phyloP scores from a whole-genome alignment of 2,888 invertebrate genomes.

The Nycteola revayana region DNA sequence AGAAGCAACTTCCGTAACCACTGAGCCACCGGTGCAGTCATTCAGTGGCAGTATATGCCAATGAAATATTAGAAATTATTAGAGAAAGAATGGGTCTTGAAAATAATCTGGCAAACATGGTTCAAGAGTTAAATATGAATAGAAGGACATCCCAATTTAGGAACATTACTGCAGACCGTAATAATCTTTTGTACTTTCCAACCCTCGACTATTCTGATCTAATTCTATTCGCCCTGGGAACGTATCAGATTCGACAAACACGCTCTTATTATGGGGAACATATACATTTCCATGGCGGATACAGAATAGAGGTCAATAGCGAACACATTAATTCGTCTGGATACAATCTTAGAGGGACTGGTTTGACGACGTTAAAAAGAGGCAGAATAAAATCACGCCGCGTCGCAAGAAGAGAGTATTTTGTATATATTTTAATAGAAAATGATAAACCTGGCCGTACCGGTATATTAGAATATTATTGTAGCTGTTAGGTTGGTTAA shows the following conservation, averaged over 20 bases:
- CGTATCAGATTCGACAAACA: constrained; percentile 13
- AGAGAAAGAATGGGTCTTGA: constrained; percentile 1
- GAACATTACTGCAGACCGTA: constrained; percentile 1
- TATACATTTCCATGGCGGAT: constrained; percentile 2
- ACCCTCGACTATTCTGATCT: constrained; percentile 8
- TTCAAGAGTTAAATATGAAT: constrained; percentile 1
- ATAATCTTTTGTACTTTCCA: constrained; percentile 12
- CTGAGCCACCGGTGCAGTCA: too few relatives aligned
- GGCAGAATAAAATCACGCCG: constrained; percentile 1
- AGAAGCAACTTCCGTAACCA: too few relatives aligned
- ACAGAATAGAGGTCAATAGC: constrained; percentile 1
- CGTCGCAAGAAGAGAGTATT: constrained; percentile 1
- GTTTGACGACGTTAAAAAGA: not conserved
- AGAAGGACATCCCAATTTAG: not conserved
- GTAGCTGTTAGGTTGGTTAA: constrained; percentile 20
- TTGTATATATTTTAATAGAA: constrained; percentile 5
- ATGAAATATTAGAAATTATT: not conserved
- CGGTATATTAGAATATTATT: constrained; percentile 15
- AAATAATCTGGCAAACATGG: constrained; percentile 1
- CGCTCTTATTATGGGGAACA: constrained; percentile 13
- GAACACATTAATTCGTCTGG: not conserved
- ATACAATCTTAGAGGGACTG: constrained; percentile 1
- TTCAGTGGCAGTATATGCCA: too few relatives aligned
- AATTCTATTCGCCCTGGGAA: constrained; percentile 11
- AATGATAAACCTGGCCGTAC: constrained; percentile 4